phyloP scores from a whole-genome alignment of 2,113 vertebrate species.

The Xiphorhynchus elegans region DNA sequence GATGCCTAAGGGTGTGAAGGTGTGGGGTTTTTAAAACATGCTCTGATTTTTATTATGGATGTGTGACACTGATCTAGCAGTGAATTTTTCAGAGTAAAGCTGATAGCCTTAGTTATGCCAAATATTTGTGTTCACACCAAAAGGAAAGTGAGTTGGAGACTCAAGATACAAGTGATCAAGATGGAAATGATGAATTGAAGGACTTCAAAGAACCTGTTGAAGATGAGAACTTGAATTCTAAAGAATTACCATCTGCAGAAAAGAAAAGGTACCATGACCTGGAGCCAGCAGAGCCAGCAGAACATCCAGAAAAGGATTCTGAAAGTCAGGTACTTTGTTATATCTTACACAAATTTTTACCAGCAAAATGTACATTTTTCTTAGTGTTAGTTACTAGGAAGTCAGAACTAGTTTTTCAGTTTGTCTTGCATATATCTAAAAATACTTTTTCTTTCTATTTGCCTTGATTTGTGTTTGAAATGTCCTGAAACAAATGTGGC shows the following conservation, averaged over 20 bases:
- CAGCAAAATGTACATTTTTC: background rate
- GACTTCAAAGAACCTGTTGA: slow-evolving; percentile 78
- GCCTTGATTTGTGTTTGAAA: background rate
- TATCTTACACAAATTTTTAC: background rate
- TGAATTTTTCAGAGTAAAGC: background rate
- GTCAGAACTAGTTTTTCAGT: background rate
- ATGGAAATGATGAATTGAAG: slow-evolving; percentile 80
- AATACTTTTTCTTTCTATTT: background rate
- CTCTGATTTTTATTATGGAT: background rate
- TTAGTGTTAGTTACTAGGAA: background rate
- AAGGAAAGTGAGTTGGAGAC: slow-evolving; percentile 82
- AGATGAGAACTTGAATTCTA: slow-evolving; percentile 75
- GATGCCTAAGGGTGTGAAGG: background rate
- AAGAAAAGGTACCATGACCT: slow-evolving; percentile 65
- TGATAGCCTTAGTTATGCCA: slow-evolving; percentile 25
- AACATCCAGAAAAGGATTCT: slow-evolving; percentile 76
- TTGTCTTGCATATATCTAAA: background rate
- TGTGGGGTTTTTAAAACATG: background rate
- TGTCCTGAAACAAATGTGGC: background rate
- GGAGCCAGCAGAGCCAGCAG: slow-evolving; percentile 66
- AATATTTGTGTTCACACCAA: slow-evolving; percentile 70
- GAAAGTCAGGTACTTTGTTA: slow-evolving; percentile 76
- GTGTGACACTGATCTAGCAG: background rate
- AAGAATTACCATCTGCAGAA: slow-evolving; percentile 65
- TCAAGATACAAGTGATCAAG: slow-evolving; percentile 81